A percentile compares a stretch with the other conserved stretches of the same genome.
Evolutionary conservation across 2,888 invertebrate genomes (phyloP).

Genomic region (Chrysina gloriosa): DNA sequence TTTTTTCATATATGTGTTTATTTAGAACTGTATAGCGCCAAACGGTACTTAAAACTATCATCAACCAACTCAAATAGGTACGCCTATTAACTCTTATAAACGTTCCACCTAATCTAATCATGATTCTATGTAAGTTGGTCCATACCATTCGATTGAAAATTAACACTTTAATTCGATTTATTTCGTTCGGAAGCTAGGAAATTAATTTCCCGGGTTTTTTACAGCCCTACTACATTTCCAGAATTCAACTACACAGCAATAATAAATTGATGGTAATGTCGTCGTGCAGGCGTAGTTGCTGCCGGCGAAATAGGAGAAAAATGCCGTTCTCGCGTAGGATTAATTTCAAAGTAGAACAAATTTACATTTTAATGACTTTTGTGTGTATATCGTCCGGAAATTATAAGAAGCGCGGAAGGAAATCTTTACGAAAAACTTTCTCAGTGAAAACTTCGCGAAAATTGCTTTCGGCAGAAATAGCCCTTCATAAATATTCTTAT

Average conservation of each 20-base stretch:
- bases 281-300: background rate
- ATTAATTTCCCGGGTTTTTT: background rate
- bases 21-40: no score
- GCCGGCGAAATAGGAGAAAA: constrained; percentile 1
- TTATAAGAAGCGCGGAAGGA: constrained; percentile 7
- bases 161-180: background rate
- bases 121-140: no score
- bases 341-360: constrained; percentile 23
- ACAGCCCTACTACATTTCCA: background rate
- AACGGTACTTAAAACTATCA: no score
- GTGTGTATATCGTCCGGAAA: constrained; percentile 16
- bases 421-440: constrained; percentile 4
- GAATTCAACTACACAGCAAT: background rate
- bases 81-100: no score
- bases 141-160: no score
- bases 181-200: background rate
- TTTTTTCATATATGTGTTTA: no score
- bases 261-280: constrained; percentile 1
- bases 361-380: constrained; percentile 29
- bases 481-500: constrained; percentile 12
- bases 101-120: no score
- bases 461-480: constrained; percentile 17
- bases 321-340: constrained; percentile 5
- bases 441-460: constrained; percentile 14
- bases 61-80: no score